Base-by-base conservation (phyloP, 2,797 vertebrate genomes). In the Lindbergichthys nudifrons region DNA sequence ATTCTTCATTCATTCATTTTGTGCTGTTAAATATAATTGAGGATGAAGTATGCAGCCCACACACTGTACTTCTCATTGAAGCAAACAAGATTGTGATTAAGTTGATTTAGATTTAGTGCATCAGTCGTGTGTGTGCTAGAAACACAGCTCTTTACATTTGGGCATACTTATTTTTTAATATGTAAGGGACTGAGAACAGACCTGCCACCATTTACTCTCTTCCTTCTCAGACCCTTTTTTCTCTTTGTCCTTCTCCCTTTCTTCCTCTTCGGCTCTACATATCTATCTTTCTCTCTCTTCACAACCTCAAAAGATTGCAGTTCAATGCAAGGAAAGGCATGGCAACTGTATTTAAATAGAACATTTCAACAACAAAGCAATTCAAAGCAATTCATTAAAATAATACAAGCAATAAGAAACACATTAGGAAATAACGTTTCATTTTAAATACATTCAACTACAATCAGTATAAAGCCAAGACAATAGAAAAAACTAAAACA, bases 31-130 rank as follows among this genome's bases (percentile, higher is more conserved):
- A 82, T 75, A 73, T 65, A 80, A 88, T 75, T 67, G 67, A 79
- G 42, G 48, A 75, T 69, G 76, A 77, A 79, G 64, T 73, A 71
- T 65, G 41, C 69, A 61, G 66, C 69, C 41, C 64, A 65, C 64
- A 85, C 75, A 74, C 71, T 67, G 65, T 65, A 75, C 36, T 82
- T 67, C 62, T 80, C 47, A 80, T 36, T 75, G 58, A 85, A 73
- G 75, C 2, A 47, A 54, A 75, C 60, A 21, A 45, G 61, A 73
- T 57, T 57, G 54, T 62, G 80, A 70, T 70, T 79, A 60, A 74
- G 71, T 82, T 76, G 39, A 79, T 52, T 79, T 32, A 19, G 32
- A 36, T 36, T 36, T 36, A 36, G 59, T 53, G 66, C 47, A 57
- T 81, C 79, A 73, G 65, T 69, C 69, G 73, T 80, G 53, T 74